Conservation (phyloP, 2,797 vertebrate species). For the Ptychobarbus kaznakovi region DNA sequence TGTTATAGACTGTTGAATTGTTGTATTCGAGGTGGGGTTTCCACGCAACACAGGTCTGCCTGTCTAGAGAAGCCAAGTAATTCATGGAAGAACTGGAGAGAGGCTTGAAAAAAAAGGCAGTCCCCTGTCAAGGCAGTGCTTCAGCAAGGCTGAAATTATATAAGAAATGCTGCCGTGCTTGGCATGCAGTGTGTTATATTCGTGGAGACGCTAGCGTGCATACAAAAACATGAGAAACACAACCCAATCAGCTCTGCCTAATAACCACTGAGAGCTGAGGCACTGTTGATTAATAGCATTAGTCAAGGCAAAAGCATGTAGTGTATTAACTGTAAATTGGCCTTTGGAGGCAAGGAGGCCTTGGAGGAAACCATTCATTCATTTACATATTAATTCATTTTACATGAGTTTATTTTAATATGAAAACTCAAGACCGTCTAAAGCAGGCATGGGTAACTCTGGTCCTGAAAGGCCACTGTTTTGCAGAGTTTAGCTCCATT, state of each 20-base stretch:
- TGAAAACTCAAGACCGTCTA: slow-evolving; percentile 45
- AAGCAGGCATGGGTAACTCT: neutral
- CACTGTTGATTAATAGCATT: slow-evolving; percentile 63
- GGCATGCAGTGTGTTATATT: slow-evolving; percentile 35
- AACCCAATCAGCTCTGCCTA: slow-evolving; percentile 64
- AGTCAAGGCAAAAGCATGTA: slow-evolving; percentile 61
- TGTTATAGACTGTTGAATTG: slow-evolving; percentile 3
- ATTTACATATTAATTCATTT: slow-evolving; percentile 65
- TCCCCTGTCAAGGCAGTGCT: slow-evolving; percentile 10
- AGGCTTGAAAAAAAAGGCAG: neutral
- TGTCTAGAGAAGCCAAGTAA: slow-evolving; percentile 30
- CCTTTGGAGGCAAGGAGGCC: slow-evolving; percentile 56
- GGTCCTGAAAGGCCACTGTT: neutral
- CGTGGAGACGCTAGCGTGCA: slow-evolving; percentile 31
- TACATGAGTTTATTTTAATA: slow-evolving; percentile 53
- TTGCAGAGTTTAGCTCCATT: neutral
- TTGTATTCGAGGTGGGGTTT: slow-evolving; percentile 39
- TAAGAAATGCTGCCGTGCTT: neutral
- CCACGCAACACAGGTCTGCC: slow-evolving; percentile 44
- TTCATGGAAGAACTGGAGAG: slow-evolving; percentile 4
- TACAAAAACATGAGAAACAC: slow-evolving; percentile 57
- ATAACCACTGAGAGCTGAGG: slow-evolving; percentile 63
- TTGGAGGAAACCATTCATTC: slow-evolving; percentile 57
- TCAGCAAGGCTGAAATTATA: neutral
- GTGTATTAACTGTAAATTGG: slow-evolving; percentile 66